Percentiles rank a stretch among this genome's conserved stretches.
Evolutionary conservation across 2,113 vertebrate species (phyloP).

Genomic region (Scopus umbretta): DNA sequence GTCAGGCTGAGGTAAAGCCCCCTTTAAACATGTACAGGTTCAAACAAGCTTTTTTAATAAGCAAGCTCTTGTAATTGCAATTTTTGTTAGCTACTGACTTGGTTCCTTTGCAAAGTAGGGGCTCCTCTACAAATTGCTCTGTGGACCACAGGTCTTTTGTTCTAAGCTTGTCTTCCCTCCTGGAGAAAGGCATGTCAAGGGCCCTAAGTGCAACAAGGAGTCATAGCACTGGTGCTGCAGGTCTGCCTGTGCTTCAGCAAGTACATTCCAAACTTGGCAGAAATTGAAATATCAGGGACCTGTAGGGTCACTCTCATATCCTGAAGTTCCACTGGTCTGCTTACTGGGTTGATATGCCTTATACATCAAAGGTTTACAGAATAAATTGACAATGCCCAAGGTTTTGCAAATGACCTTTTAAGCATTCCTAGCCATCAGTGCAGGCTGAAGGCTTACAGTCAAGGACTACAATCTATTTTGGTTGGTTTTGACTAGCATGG

Average conservation of each 20-base stretch:
- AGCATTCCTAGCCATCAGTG: neutral
- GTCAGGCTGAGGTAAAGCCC: neutral
- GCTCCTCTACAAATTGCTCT: neutral
- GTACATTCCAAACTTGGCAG: neutral
- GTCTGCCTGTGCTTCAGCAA: neutral
- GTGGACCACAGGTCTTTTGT: neutral
- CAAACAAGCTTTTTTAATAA: neutral
- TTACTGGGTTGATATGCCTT: neutral
- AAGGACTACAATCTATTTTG: neutral
- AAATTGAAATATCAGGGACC: neutral
- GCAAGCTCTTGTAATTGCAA: neutral
- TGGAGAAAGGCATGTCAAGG: neutral
- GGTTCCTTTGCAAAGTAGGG: neutral
- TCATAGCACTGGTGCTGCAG: neutral
- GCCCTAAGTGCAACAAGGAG: rapidly evolving
- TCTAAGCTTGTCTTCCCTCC: neutral
- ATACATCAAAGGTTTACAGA: neutral
- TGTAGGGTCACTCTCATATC: neutral
- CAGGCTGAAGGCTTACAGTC: neutral
- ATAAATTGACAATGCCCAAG: neutral
- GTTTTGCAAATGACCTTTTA: neutral
- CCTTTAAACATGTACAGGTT: neutral
- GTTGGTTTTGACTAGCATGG: neutral
- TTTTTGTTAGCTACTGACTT: neutral
- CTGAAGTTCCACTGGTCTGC: neutral